A percentile compares a stretch with the other conserved stretches of the same genome.
Conservation (phyloP, 2,113 vertebrate genomes). For the Mus pahari region DNA sequence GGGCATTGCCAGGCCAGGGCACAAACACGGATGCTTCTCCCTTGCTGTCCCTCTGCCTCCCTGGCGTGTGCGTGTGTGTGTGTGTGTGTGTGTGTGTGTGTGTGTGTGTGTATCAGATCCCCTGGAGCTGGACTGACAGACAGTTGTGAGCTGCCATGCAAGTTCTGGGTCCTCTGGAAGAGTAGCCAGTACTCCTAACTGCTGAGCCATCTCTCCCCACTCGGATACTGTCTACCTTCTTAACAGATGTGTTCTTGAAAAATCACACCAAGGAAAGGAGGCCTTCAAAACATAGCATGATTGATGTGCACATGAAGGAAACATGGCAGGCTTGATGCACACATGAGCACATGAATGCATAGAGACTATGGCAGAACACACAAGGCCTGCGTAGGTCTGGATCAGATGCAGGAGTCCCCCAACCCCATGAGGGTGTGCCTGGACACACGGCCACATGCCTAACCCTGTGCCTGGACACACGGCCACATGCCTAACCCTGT, state of each 20-base stretch:
- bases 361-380: not conserved
- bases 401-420: not conserved
- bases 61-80: not conserved
- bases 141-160: not conserved
- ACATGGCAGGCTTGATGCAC: not conserved
- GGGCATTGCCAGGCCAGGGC: not conserved
- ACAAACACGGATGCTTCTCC: not conserved
- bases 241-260: not conserved
- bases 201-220: not conserved
- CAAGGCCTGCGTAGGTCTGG: not conserved
- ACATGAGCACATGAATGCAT: too few relatives aligned
- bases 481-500: not conserved
- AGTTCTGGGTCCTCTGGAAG: not conserved
- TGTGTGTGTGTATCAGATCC: too few relatives aligned
- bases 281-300: not conserved
- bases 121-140: not conserved
- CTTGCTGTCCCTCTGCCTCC: not conserved
- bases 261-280: not conserved
- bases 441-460: not conserved
- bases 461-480: not conserved
- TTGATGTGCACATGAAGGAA: too few relatives aligned
- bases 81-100: too few relatives aligned
- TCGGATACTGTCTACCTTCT: not conserved
- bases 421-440: not conserved
- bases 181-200: not conserved